Evolutionary conservation across 2,113 vertebrate genomes (phyloP).

Genomic region (Forbesichthys agassizii): DNA sequence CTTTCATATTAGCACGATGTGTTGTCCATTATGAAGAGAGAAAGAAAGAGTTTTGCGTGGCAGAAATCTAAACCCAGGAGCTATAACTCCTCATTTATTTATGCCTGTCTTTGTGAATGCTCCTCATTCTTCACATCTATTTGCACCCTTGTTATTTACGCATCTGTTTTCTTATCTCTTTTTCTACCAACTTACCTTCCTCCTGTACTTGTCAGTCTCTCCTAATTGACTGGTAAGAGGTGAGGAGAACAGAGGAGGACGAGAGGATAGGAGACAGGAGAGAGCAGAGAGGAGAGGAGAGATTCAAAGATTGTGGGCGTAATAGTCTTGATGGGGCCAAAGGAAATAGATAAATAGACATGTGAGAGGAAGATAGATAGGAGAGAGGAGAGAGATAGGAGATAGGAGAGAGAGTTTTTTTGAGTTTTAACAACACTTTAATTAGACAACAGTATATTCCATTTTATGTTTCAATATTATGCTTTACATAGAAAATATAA

Average conservation of each 20-base stretch:
- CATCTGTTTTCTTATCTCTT: conserved; percentile 1
- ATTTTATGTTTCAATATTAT: no score
- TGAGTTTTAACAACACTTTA: no score
- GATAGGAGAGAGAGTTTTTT: no score
- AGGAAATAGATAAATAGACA: conserved; percentile 45
- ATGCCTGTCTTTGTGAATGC: conserved; percentile 16
- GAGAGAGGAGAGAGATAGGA: no score
- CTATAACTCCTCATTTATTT: conserved; percentile 42
- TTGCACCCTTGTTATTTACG: background rate
- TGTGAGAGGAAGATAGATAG: background rate
- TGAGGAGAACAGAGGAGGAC: conserved; percentile 25
- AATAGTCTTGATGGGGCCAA: conserved; percentile 27
- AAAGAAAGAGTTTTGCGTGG: background rate
- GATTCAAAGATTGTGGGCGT: background rate
- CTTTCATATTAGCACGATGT: no score
- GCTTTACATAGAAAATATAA: no score
- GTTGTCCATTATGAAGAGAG: no score
- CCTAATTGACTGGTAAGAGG: conserved; percentile 19
- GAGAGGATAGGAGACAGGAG: conserved; percentile 28
- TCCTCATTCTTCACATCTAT: background rate
- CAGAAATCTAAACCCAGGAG: background rate
- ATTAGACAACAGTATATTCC: no score
- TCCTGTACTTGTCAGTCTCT: conserved; percentile 31
- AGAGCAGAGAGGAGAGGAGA: conserved; percentile 32
- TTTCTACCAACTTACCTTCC: background rate